Base-by-base conservation (phyloP, 2,113 vertebrate species). In the Saguinus imperator region DNA sequence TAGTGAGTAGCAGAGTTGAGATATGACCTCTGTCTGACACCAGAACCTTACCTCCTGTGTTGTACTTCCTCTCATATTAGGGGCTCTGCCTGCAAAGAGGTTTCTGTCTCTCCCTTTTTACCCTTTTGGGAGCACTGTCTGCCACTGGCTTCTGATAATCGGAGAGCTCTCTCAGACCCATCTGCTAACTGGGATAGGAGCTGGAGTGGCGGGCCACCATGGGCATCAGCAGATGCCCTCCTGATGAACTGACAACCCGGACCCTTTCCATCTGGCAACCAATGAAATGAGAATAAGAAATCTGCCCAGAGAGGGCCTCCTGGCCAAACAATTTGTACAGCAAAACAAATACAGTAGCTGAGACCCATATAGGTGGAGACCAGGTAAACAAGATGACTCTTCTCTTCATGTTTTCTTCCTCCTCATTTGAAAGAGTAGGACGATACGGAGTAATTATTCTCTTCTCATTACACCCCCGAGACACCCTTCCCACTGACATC, bases 321-420 rank as follows among this genome's bases (percentile, higher is more conserved):
- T 2, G 23, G 43, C 61, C 70, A 48, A 97, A 79, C 35, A 57
- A 92, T 79, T 90, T 86, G 40, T 85, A 92, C 23, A 68, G 58
- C 52, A 81, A 37, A 93, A 96, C 68, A 95, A 94, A 57, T 86
- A 87, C 1, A 29, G 40, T 85, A 94, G 58, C 76, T 32, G 76
- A 92, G 76, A 76, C 29, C 43, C 83, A 5, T 77, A 86, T 17
- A 86, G 43, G 70, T 40, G 21, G 70, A 96, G 52, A 21, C 37
- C 84, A 73, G 50, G 66, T 83, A 92, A 96, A 81, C 17, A 84
- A 87, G 76, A 92, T 92, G 64, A 75, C 29, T 89, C 73, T 81
- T 94, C 70, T 86, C 73, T 85, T 94, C 64, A 0, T 85, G 48
- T 92, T 92, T 91, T 96, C 45, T 92, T 89, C 52, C 45, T 94